phyloP scores from a whole-genome alignment of 2,888 invertebrate genomes.

The Acanthosepion pharaonis region DNA sequence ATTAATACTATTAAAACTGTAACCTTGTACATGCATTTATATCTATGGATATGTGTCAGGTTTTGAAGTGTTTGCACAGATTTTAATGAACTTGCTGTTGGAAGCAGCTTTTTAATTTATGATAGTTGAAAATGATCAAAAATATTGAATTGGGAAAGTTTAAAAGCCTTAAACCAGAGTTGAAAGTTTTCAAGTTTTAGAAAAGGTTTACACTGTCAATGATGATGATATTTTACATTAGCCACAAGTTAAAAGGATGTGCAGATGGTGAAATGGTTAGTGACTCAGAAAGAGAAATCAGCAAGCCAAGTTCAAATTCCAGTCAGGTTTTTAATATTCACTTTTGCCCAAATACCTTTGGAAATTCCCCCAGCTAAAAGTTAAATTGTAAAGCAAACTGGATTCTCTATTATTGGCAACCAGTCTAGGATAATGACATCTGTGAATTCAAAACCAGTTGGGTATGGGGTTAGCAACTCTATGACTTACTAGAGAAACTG shows the following conservation, averaged over 20 bases:
- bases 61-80: background rate
- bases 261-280: too few relatives aligned
- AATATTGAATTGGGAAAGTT: background rate
- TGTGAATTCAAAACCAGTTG: too few relatives aligned
- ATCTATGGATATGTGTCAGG: background rate
- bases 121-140: background rate
- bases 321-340: too few relatives aligned
- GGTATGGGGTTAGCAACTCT: too few relatives aligned
- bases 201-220: background rate
- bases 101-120: background rate
- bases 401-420: too few relatives aligned
- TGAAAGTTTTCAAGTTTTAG: background rate
- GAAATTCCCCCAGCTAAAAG: too few relatives aligned
- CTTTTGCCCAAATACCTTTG: too few relatives aligned
- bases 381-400: too few relatives aligned
- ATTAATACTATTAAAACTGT: background rate
- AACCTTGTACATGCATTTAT: background rate
- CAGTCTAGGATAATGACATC: too few relatives aligned
- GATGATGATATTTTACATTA: background rate
- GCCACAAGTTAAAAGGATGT: background rate
- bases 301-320: too few relatives aligned
- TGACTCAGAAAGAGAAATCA: too few relatives aligned
- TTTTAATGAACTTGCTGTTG: background rate
- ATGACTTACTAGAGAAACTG: too few relatives aligned
- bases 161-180: background rate